phyloP scores from a whole-genome alignment of 2,113 vertebrate species.

The Propithecus coquereli region DNA sequence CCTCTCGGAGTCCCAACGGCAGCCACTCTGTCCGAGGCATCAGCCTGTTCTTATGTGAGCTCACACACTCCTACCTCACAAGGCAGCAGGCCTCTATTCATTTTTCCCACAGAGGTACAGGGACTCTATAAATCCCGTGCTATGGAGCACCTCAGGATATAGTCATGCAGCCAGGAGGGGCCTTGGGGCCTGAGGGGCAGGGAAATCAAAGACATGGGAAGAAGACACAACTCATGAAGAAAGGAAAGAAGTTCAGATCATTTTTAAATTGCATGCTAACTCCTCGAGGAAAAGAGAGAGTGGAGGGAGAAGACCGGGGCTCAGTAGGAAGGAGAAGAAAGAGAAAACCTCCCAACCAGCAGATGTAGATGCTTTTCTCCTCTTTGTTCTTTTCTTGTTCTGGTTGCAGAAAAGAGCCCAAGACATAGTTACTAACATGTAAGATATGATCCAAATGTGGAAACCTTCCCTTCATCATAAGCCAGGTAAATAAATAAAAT shows the following conservation, averaged over 20 bases:
- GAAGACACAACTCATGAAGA: background rate
- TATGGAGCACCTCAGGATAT: accelerated
- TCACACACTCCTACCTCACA: background rate
- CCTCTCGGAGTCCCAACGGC: too few species aligned
- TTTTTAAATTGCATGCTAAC: background rate
- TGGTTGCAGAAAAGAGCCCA: background rate
- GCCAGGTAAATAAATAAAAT: background rate
- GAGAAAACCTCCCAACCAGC: background rate
- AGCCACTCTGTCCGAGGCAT: too few species aligned
- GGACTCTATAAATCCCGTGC: background rate
- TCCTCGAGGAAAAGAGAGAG: background rate
- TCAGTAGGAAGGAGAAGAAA: background rate
- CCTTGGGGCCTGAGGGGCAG: background rate
- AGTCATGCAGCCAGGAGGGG: background rate
- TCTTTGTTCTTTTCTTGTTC: background rate
- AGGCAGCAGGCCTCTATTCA: background rate
- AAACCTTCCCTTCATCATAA: background rate
- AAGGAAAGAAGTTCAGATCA: background rate
- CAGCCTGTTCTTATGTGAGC: background rate
- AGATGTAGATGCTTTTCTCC: accelerated
- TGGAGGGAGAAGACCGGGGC: background rate
- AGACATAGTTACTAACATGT: background rate
- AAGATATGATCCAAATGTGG: background rate
- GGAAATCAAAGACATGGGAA: background rate
- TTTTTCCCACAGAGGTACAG: background rate